Evolutionary conservation across 2,888 invertebrate genomes (phyloP).

Genomic region (Eupithecia exiguata): DNA sequence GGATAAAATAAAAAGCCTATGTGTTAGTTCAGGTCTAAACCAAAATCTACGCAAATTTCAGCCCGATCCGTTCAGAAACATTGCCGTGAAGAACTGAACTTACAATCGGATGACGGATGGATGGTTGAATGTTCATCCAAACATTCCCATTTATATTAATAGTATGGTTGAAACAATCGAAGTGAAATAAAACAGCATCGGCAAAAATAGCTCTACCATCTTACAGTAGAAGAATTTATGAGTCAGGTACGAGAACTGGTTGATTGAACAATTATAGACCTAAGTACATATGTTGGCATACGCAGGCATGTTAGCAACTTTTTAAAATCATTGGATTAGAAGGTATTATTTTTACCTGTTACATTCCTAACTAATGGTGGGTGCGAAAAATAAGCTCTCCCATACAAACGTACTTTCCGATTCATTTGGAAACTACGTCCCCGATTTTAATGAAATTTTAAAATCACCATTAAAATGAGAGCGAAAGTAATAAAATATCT

Average conservation of each 20-base stretch:
- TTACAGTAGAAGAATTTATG: background rate
- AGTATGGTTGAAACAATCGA: background rate
- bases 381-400: too few relatives aligned
- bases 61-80: background rate
- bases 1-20: too few relatives aligned
- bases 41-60: background rate
- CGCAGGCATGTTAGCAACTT: background rate
- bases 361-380: background rate
- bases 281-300: background rate
- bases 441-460: too few relatives aligned
- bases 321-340: background rate
- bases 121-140: background rate
- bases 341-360: background rate
- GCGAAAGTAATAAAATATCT: too few relatives aligned
- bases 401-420: too few relatives aligned
- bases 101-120: too few relatives aligned
- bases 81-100: background rate
- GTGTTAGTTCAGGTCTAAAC: background rate
- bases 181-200: conserved; percentile 15
- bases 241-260: background rate
- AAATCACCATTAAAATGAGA: too few relatives aligned
- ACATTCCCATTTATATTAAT: background rate
- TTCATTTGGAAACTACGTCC: too few relatives aligned
- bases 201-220: conserved; percentile 9
- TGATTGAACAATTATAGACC: background rate